These are phyloP conservation scores for Anthopleura sola DNA, from an alignment of 64 coral and sea anemone genomes.

Conservation along the genomic window DNA sequence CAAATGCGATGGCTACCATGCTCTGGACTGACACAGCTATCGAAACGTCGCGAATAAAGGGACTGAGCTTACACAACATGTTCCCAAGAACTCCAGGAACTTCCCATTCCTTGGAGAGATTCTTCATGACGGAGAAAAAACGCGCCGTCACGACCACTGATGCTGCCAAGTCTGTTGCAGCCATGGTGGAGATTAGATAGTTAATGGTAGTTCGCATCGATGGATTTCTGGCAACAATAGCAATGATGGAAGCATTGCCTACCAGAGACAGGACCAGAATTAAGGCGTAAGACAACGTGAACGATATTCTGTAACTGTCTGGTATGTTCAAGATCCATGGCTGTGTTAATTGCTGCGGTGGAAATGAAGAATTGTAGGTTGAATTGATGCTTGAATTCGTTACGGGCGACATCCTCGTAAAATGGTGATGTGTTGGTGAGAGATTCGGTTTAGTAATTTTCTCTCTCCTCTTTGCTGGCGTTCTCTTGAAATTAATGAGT, in stretches of 20 bases:
- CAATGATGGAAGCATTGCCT: background rate
- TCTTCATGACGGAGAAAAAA: conserved; percentile 1
- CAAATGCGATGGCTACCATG: background rate
- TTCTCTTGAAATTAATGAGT: too few relatives aligned
- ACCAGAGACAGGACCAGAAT: background rate
- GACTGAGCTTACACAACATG: conserved; percentile 15
- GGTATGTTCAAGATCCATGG: background rate
- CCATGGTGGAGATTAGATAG: background rate
- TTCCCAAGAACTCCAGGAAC: background rate
- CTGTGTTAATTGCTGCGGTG: background rate
- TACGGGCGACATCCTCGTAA: too few relatives aligned
- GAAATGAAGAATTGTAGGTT: background rate
- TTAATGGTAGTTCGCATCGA: background rate
- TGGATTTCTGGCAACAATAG: background rate
- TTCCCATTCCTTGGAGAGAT: background rate
- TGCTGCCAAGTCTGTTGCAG: background rate
- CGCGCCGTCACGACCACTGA: conserved; percentile 24
- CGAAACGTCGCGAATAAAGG: background rate
- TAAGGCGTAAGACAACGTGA: background rate
- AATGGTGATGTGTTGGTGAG: too few relatives aligned
- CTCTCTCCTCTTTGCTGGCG: too few relatives aligned
- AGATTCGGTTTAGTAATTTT: too few relatives aligned
- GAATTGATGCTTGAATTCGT: background rate
- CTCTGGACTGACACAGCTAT: background rate
- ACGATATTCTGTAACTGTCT: background rate